Base-by-base conservation (phyloP, 2,888 invertebrate genomes). In the Clepsis dumicolana region DNA sequence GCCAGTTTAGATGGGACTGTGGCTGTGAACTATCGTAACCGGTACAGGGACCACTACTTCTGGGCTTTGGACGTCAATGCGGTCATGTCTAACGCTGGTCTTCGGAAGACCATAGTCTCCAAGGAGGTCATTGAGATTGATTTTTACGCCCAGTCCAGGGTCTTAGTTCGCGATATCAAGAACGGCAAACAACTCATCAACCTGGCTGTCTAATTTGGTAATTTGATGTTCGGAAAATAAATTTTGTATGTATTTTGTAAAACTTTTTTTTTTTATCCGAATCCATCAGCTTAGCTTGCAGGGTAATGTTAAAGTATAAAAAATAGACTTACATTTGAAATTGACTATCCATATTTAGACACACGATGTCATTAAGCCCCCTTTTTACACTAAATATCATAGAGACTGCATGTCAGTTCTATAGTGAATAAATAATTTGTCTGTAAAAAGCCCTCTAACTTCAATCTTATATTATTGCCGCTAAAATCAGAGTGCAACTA, bases 11-110 rank as follows among this genome's bases (percentile, higher is more conserved):
- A 74, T 4, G 80, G 79, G n/a, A 60, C 54, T 16, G 64, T 70
- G 1, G 76, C 77, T 4, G 64, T 80, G 4, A 79, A 79, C 68
- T 80, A 77, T 56, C 41, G 29, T 2, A 57, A 56, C 0, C 25
- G 50, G 0, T 74, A 75, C 70, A 72, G 70, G 32, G 79, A 75
- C 12, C 79, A 79, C 57, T 77, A 78, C 62, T 79, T 78, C 73
- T 79, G 75, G 72, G 70, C 68, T 1, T 68, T 79, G 38, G 72
- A 74, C 53, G 50, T 79, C 8, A 64, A 70, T 3, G 71, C 70
- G 0, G 73, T 79, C 0, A 75, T 79, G 77, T 8, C 53, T 0
- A 61, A 69, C 7, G 77, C 72, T 27, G 72, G 72, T 2, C 54
- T 75, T 48, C 44, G 57, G 48, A 54, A 57, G 27, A 38, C 54